Conservation (phyloP, 2,888 invertebrate species). For the Taenaris catops region DNA sequence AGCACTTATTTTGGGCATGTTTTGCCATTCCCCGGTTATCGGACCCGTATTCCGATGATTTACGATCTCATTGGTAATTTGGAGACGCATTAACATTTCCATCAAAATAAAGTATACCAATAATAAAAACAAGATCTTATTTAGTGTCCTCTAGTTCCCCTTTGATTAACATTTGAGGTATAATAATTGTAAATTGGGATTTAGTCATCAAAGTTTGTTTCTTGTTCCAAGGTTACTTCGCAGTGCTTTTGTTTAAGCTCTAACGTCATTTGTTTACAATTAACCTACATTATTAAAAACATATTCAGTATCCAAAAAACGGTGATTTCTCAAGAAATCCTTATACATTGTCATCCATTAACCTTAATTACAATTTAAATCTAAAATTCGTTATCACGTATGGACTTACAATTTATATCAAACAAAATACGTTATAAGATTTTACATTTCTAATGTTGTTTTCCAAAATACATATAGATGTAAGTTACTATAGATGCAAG, state of each 20-base stretch:
- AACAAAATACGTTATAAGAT: too few species aligned
- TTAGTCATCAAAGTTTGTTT: slow-evolving; percentile 11
- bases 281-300: slow-evolving; percentile 39
- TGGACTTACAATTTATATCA: too few species aligned
- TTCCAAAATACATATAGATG: too few species aligned
- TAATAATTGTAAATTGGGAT: slow-evolving; percentile 9
- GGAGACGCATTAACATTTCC: slow-evolving; percentile 27
- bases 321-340: not conserved
- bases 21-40: slow-evolving; percentile 62
- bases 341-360: slow-evolving; percentile 31
- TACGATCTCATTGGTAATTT: slow-evolving; percentile 45
- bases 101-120: slow-evolving; percentile 24
- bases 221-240: not conserved
- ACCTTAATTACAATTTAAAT: slow-evolving; percentile 35
- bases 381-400: not conserved
- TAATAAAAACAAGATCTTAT: slow-evolving; percentile 20
- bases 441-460: too few species aligned
- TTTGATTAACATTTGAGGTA: slow-evolving; percentile 21
- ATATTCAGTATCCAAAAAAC: slow-evolving; percentile 2
- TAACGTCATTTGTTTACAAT: slow-evolving; percentile 33
- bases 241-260: slow-evolving; percentile 1
- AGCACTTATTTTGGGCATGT: slow-evolving; percentile 59
- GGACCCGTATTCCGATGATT: slow-evolving; percentile 50
- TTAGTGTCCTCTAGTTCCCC: slow-evolving; percentile 19
- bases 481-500: too few species aligned